Evolutionary conservation across 2,113 vertebrate genomes (phyloP).

Genomic region (Heterocephalus glaber): DNA sequence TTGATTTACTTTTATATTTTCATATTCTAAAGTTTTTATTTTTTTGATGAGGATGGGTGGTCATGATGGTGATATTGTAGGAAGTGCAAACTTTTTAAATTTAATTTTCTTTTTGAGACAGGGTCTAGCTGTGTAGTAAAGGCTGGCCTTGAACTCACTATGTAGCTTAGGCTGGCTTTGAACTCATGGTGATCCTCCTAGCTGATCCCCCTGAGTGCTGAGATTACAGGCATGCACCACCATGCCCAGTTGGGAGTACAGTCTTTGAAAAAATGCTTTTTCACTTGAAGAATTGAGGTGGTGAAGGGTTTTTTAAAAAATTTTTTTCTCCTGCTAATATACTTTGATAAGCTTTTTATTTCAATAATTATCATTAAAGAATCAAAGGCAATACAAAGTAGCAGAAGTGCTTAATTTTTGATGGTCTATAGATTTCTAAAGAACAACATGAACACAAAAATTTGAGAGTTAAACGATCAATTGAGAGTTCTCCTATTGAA

Average conservation of each 20-base stretch:
- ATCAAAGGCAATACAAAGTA: neutral
- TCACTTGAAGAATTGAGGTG: neutral
- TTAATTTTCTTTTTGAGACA: neutral
- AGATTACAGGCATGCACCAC: too few species aligned
- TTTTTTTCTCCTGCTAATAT: neutral
- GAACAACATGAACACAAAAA: constrained; percentile 1
- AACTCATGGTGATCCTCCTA: too few species aligned
- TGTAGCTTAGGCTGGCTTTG: too few species aligned
- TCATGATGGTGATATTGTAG: neutral
- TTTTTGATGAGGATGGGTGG: neutral
- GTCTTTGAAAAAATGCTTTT: constrained; percentile 17
- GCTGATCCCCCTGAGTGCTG: too few species aligned
- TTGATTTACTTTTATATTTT: constrained; percentile 33
- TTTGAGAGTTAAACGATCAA: neutral
- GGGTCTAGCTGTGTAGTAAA: too few species aligned
- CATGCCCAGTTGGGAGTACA: neutral
- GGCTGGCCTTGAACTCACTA: neutral
- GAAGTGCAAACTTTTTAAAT: neutral
- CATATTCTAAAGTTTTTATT: neutral
- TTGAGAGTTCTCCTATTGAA: neutral
- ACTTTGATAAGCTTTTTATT: neutral
- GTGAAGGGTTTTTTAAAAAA: neutral
- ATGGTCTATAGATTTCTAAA: constrained; percentile 11
- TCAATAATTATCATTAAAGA: neutral
- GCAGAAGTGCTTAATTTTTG: constrained; percentile 11